A percentile compares a stretch with the other conserved stretches of the same genome.
Conservation (phyloP, 2,888 invertebrate genomes). For the Monopis laevigella region DNA sequence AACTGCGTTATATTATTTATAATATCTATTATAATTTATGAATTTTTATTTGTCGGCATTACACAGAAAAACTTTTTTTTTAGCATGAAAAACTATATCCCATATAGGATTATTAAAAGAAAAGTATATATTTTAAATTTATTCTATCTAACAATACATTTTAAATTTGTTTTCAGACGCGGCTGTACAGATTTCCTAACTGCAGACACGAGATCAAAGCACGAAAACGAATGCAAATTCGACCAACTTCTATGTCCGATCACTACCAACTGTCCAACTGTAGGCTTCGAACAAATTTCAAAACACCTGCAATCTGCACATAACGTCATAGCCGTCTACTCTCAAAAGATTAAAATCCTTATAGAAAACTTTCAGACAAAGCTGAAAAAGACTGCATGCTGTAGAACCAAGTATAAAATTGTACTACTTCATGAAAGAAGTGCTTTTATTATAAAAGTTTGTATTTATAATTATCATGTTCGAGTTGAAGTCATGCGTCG, state of each 20-base stretch:
- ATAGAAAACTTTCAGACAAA: slow-evolving; percentile 61
- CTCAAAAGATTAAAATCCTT: slow-evolving; percentile 57
- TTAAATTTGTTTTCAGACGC: slow-evolving; percentile 41
- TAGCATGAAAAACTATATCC: no score
- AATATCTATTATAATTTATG: no score
- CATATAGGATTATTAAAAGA: no score
- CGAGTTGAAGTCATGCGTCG: slow-evolving; percentile 55
- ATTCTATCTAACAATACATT: no score
- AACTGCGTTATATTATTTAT: no score
- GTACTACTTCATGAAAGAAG: slow-evolving; percentile 53
- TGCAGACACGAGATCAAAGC: slow-evolving; percentile 42
- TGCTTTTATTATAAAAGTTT: slow-evolving; percentile 60
- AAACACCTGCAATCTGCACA: slow-evolving; percentile 47
- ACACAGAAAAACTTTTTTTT: no score
- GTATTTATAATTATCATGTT: slow-evolving; percentile 58
- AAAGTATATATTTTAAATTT: no score
- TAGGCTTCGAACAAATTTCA: slow-evolving; percentile 53
- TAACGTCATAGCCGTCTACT: slow-evolving; percentile 57
- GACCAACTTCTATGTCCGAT: slow-evolving; percentile 58
- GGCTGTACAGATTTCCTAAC: slow-evolving; percentile 56
- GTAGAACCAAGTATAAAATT: slow-evolving; percentile 58
- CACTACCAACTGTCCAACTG: slow-evolving; percentile 49
- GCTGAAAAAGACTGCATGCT: slow-evolving; percentile 56
- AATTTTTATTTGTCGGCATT: no score
- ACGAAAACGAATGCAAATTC: slow-evolving; percentile 55